Conservation (phyloP, 2,113 vertebrate genomes). For the Labeo catla region DNA sequence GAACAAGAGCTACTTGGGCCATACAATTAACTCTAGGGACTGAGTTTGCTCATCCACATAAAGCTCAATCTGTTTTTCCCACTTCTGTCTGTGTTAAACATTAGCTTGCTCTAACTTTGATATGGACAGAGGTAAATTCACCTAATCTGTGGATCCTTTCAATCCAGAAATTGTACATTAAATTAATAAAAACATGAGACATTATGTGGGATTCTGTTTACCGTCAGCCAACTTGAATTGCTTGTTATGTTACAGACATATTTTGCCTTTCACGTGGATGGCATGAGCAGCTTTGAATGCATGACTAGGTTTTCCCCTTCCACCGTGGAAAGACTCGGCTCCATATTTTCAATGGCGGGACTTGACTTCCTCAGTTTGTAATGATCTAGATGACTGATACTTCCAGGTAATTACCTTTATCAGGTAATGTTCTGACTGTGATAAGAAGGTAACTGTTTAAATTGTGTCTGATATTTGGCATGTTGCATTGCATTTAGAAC, state of each 20-base stretch:
- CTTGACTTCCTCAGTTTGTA: constrained; percentile 60
- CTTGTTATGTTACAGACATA: neutral
- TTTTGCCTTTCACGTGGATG: neutral
- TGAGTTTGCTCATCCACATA: constrained; percentile 51
- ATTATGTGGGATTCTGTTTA: neutral
- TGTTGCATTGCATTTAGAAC: neutral
- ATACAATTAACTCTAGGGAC: constrained; percentile 60
- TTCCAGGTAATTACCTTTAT: constrained; percentile 72
- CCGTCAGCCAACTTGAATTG: neutral
- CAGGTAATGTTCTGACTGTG: constrained; percentile 65
- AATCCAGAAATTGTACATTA: neutral
- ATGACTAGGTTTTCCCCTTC: constrained; percentile 1
- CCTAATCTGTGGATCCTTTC: neutral
- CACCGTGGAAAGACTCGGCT: neutral
- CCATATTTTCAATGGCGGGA: constrained; percentile 44
- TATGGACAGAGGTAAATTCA: neutral
- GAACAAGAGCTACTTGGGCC: constrained; percentile 55
- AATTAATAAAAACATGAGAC: neutral
- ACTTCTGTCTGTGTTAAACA: constrained; percentile 63
- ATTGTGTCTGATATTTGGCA: constrained; percentile 47
- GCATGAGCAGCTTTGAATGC: neutral
- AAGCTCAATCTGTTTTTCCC: constrained; percentile 50
- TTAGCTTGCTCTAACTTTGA: constrained; percentile 47
- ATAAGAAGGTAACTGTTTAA: constrained; percentile 45
- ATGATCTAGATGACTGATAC: constrained; percentile 67